Evolutionary conservation across 2,113 vertebrate genomes (phyloP).

Genomic region (Vulpes lagopus): DNA sequence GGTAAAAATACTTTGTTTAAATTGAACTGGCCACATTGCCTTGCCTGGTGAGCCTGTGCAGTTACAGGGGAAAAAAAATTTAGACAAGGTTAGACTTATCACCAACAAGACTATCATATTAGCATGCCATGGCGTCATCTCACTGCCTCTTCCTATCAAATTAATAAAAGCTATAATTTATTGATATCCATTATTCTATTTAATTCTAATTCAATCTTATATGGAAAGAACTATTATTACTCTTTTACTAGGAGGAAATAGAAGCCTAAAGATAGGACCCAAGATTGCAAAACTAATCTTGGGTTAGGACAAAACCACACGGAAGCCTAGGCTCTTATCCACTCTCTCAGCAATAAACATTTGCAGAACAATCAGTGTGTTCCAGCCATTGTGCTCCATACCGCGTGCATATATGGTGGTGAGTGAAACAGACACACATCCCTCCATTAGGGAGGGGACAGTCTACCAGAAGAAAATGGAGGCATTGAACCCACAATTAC

Average conservation of each 20-base stretch:
- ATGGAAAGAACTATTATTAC: neutral
- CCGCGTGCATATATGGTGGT: accelerated
- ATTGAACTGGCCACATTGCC: neutral
- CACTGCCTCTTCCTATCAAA: neutral
- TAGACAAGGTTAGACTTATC: neutral
- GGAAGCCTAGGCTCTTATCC: neutral
- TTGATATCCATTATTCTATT: neutral
- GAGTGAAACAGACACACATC: neutral
- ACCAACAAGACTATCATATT: neutral
- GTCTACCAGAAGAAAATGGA: neutral
- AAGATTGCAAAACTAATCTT: neutral
- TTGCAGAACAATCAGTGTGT: neutral
- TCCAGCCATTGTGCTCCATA: neutral
- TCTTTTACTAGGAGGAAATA: neutral
- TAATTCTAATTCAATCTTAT: neutral
- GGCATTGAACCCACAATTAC: neutral
- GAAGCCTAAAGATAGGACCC: neutral
- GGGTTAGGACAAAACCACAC: neutral
- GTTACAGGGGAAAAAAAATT: neutral
- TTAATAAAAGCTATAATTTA: neutral
- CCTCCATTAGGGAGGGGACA: neutral
- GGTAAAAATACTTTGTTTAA: neutral
- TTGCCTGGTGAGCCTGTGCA: neutral
- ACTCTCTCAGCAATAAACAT: neutral
- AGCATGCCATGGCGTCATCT: neutral